These are phyloP conservation scores for Anneissia japonica DNA, from an alignment of 35 echinoderm and acorn worm genomes.

Conservation along the genomic window DNA sequence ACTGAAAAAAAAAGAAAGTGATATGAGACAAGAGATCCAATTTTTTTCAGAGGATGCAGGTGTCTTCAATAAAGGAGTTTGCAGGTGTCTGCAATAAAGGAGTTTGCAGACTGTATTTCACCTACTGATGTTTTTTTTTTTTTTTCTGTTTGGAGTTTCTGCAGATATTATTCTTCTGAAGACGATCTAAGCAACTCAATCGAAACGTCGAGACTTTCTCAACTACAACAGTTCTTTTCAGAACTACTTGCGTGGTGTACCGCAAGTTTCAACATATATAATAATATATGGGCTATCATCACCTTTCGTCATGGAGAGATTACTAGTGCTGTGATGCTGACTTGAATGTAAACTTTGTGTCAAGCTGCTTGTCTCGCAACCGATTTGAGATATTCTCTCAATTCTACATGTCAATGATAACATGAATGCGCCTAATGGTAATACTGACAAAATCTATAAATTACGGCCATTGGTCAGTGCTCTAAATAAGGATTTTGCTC, in stretches of 20 bases:
- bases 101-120: conserved; percentile 23
- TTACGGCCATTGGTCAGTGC: background rate
- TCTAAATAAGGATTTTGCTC: conserved; percentile 18
- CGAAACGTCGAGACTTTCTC: background rate
- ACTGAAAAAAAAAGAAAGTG: conserved; percentile 25
- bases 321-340: conserved; percentile 9
- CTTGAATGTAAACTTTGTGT: background rate
- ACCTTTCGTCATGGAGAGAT: background rate
- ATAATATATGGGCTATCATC: background rate
- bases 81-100: too few relatives aligned
- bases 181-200: background rate
- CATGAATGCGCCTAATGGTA: background rate
- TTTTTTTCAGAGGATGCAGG: conserved; percentile 6
- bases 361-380: conserved; percentile 7
- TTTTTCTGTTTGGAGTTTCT: conserved; percentile 20
- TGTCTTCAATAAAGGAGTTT: conserved; percentile 34
- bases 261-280: background rate
- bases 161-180: conserved; percentile 9
- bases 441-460: background rate
- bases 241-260: conserved; percentile 1
- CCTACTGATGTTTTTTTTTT: conserved; percentile 26
- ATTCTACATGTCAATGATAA: conserved; percentile 4
- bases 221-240: too few relatives aligned
- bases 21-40: conserved; percentile 5
- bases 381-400: conserved; percentile 11